Percentiles rank a stretch among this genome's conserved stretches.
Conservation (phyloP, 2,888 invertebrate genomes). For the Drosophila pegasa region DNA sequence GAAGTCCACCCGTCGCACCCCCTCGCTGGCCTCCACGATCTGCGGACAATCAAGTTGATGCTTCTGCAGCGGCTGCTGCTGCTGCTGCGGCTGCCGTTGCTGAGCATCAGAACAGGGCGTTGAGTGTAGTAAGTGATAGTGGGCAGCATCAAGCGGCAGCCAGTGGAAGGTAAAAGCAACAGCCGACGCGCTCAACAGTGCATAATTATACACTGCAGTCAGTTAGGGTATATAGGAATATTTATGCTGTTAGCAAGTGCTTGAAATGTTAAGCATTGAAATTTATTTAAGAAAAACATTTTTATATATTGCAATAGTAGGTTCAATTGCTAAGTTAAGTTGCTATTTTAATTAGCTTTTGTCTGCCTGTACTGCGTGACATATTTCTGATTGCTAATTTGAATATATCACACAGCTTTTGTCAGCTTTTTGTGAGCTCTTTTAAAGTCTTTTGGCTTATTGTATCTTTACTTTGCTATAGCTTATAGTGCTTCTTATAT, state of each 20-base stretch:
- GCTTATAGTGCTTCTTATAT: no score
- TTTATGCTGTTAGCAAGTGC: not conserved
- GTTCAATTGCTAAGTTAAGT: no score
- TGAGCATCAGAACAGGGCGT: constrained; percentile 71
- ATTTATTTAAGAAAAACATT: not conserved
- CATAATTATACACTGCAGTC: constrained; percentile 65
- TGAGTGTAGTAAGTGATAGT: constrained; percentile 79
- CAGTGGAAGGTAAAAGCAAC: constrained; percentile 26
- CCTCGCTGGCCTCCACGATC: not conserved
- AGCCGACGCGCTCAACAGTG: constrained; percentile 31
- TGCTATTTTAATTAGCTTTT: not conserved
- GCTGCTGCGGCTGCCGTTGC: constrained; percentile 14
- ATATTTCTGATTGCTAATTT: no score
- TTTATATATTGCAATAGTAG: no score
- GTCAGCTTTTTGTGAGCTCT: not conserved
- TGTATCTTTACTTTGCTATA: no score
- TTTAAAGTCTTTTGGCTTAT: no score
- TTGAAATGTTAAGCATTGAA: not conserved
- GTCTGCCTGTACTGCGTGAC: no score
- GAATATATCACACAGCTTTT: not conserved
- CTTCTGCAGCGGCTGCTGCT: constrained; percentile 47
- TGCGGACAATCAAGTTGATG: constrained; percentile 65
- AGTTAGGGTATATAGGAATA: constrained; percentile 29
- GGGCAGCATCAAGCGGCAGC: constrained; percentile 54
- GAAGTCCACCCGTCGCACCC: not conserved